Evolutionary conservation across 2,113 vertebrate species (phyloP).

Genomic region (Empidonax traillii): DNA sequence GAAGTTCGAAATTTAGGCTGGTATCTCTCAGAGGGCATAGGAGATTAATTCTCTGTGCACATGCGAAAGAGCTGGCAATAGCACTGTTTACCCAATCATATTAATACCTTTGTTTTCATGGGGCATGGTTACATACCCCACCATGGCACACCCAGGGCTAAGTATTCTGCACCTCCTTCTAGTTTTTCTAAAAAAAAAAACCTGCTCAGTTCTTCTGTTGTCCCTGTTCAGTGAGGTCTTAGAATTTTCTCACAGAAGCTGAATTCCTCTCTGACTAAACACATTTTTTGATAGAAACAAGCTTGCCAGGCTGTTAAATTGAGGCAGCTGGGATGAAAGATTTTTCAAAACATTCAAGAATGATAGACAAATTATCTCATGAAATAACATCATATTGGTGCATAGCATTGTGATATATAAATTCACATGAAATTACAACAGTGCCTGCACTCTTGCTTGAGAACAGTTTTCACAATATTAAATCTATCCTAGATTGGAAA

Average conservation of each 20-base stretch:
- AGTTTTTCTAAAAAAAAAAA: background rate
- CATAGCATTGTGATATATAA: background rate
- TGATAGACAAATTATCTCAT: background rate
- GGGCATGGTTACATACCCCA: background rate
- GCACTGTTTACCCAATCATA: background rate
- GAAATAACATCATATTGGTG: background rate
- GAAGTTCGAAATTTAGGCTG: background rate
- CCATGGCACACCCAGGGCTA: fast-evolving
- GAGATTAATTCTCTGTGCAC: background rate
- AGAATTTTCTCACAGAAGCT: background rate
- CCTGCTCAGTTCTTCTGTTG: background rate
- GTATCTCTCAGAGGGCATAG: background rate
- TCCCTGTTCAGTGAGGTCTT: background rate
- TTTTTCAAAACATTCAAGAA: background rate
- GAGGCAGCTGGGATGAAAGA: background rate
- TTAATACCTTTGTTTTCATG: background rate
- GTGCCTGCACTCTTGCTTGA: background rate
- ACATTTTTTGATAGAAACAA: background rate
- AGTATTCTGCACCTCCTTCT: background rate
- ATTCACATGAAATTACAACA: background rate
- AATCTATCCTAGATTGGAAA: background rate
- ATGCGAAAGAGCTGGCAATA: background rate
- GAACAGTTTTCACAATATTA: background rate
- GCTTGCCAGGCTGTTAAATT: background rate
- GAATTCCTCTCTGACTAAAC: background rate